Conservation (phyloP, 2,888 invertebrate species). For the Lacanobia oleracea region DNA sequence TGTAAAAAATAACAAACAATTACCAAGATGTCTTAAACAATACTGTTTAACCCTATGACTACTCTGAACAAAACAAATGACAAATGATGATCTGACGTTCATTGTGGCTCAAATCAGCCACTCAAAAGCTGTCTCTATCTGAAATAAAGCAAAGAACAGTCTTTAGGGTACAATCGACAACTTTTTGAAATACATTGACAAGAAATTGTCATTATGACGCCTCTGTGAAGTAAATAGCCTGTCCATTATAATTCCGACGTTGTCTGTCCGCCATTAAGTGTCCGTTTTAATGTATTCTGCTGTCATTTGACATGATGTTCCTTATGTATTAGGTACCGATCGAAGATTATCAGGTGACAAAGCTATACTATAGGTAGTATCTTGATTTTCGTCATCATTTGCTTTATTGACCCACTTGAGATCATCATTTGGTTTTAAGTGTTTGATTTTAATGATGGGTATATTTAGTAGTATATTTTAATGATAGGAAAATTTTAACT, state of each 20-base stretch:
- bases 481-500: too few relatives aligned
- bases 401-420: not conserved
- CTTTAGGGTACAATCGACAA: not conserved
- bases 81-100: not conserved
- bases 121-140: not conserved
- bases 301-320: slow-evolving; percentile 10
- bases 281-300: slow-evolving; percentile 17
- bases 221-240: not conserved
- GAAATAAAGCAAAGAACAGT: not conserved
- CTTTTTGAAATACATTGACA: slow-evolving; percentile 1
- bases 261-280: slow-evolving; percentile 2
- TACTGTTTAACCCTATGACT: not conserved
- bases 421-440: too few relatives aligned
- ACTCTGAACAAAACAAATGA: not conserved
- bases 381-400: not conserved
- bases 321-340: not conserved
- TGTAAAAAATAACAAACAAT: not conserved
- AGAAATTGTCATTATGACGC: not conserved
- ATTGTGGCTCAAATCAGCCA: not conserved
- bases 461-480: too few relatives aligned
- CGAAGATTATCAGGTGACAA: not conserved
- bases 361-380: not conserved
- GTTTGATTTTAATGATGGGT: too few relatives aligned
- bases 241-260: slow-evolving; percentile 26
- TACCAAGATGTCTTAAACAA: not conserved